These are phyloP conservation scores for Ploceus nigricollis DNA, from an alignment of 2,113 vertebrate species.

Conservation along the genomic window DNA sequence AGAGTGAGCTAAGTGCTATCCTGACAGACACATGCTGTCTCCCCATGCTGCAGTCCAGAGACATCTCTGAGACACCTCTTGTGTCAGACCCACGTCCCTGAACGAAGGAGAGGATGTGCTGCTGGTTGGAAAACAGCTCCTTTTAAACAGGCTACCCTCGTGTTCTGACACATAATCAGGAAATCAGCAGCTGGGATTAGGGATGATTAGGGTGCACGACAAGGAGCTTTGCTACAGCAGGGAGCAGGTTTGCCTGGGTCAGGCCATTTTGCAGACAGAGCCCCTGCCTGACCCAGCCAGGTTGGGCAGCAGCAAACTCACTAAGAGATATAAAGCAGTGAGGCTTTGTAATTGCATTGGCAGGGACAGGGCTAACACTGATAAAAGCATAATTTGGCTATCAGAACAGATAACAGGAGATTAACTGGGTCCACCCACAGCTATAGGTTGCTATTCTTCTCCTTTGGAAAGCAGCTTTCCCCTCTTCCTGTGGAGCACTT, in stretches of 20 bases:
- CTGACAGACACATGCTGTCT: background rate
- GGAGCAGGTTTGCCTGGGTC: background rate
- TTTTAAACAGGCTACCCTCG: background rate
- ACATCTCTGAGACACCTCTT: background rate
- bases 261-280: background rate
- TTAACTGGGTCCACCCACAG: background rate
- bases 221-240: background rate
- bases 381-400: background rate
- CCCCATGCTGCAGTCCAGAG: background rate
- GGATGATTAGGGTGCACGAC: background rate
- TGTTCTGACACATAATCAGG: background rate
- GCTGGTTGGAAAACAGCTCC: background rate
- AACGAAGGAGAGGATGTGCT: background rate
- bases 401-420: background rate
- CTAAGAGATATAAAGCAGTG: fast-evolving
- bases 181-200: background rate
- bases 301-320: background rate
- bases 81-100: background rate
- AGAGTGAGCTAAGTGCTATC: background rate
- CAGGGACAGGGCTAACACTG: background rate
- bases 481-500: background rate
- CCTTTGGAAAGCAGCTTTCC: conserved; percentile 7
- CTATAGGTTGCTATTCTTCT: background rate
- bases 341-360: background rate
- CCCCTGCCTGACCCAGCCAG: background rate